A percentile compares a stretch with the other conserved stretches of the same genome.
phyloP scores from a whole-genome alignment of 1,140 invertebrate genomes.

The Papilio machaon region DNA sequence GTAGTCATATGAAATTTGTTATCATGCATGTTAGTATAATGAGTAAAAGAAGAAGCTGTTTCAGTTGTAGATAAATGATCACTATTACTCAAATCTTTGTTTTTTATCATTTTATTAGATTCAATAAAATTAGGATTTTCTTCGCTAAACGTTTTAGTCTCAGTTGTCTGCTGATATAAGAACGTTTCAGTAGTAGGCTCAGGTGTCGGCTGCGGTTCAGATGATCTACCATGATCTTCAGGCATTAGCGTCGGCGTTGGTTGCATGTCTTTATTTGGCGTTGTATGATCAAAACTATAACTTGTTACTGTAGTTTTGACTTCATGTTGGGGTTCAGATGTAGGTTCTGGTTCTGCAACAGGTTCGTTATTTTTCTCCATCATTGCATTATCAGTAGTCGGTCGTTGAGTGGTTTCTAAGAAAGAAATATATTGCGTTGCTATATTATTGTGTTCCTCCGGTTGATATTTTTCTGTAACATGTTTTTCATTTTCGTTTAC shows the following conservation, averaged over 20 bases:
- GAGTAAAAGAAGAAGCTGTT: not conserved
- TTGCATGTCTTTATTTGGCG: not conserved
- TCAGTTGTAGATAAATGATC: slow-evolving; percentile 21
- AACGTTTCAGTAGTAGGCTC: slow-evolving; percentile 40
- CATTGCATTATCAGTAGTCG: slow-evolving; percentile 47
- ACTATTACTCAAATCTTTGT: not conserved
- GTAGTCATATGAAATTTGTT: slow-evolving; percentile 35
- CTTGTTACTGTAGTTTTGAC: slow-evolving; percentile 41
- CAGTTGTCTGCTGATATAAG: slow-evolving; percentile 11
- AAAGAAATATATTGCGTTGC: slow-evolving; percentile 43
- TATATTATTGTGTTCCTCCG: slow-evolving; percentile 45
- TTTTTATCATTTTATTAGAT: slow-evolving; percentile 7
- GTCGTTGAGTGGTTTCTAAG: slow-evolving; percentile 44
- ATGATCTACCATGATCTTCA: slow-evolving; percentile 38
- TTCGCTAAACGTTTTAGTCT: not conserved
- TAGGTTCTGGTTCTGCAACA: slow-evolving; percentile 48
- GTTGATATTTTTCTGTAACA: slow-evolving; percentile 53
- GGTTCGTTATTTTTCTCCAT: slow-evolving; percentile 50
- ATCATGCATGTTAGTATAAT: slow-evolving; percentile 39
- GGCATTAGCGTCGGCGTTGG: slow-evolving; percentile 42
- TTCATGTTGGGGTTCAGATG: slow-evolving; percentile 49
- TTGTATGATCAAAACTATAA: slow-evolving; percentile 33
- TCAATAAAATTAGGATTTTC: not conserved
- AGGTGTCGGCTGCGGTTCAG: slow-evolving; percentile 46
- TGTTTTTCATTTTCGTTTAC: slow-evolving; percentile 46